Evolutionary conservation across 1,140 invertebrate genomes (phyloP).

Genomic region (Goniozus legneri): DNA sequence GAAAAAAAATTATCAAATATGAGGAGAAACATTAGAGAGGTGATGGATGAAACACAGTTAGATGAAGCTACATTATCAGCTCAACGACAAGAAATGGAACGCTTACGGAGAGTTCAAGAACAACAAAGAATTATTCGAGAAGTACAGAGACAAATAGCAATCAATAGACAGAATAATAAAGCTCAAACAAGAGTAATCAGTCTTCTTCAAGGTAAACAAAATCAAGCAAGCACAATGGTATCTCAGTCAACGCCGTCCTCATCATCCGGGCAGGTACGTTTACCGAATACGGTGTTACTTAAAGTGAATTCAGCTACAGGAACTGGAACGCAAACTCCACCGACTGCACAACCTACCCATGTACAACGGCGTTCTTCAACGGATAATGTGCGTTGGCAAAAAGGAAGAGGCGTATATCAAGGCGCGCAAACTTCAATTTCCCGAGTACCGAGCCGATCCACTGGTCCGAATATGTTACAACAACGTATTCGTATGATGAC

Average conservation of each 20-base stretch:
- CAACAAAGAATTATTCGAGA: slow-evolving; percentile 78
- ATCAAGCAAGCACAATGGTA: slow-evolving; percentile 38
- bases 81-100: slow-evolving; percentile 87
- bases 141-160: slow-evolving; percentile 68
- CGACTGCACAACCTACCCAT: slow-evolving; percentile 33
- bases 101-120: slow-evolving; percentile 78
- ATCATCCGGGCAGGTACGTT: slow-evolving; percentile 33
- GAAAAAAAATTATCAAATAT: slow-evolving; percentile 67
- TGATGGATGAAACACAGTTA: slow-evolving; percentile 87
- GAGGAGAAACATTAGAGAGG: slow-evolving; percentile 82
- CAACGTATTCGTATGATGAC: slow-evolving; percentile 55
- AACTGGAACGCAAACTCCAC: slow-evolving; percentile 20
- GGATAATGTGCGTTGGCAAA: slow-evolving; percentile 32
- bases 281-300: slow-evolving; percentile 40
- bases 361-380: slow-evolving; percentile 44
- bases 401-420: slow-evolving; percentile 33
- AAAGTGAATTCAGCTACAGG: slow-evolving; percentile 38
- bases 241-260: slow-evolving; percentile 26
- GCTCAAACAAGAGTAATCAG: slow-evolving; percentile 66
- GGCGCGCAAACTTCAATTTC: slow-evolving; percentile 46
- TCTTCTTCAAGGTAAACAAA: slow-evolving; percentile 63
- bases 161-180: slow-evolving; percentile 66
- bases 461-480: slow-evolving; percentile 37
- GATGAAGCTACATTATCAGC: slow-evolving; percentile 89
- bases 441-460: slow-evolving; percentile 33